Percentiles rank a stretch among this genome's conserved stretches.
Evolutionary conservation across 2,888 invertebrate genomes (phyloP).

Genomic region (Ptilodon capucinus): DNA sequence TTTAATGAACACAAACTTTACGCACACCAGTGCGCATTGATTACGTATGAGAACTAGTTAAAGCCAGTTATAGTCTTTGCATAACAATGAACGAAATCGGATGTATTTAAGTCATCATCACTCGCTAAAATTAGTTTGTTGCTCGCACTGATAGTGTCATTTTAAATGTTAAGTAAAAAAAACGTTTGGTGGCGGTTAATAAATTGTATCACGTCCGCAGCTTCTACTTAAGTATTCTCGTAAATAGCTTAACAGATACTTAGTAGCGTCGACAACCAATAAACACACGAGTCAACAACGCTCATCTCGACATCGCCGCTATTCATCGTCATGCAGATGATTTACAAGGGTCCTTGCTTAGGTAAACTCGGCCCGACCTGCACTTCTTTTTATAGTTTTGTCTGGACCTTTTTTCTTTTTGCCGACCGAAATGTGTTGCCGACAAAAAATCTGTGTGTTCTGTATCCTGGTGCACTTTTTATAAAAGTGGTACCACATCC

Average conservation of each 20-base stretch:
- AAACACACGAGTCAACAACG: conserved; percentile 78
- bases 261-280: conserved; percentile 75
- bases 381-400: conserved; percentile 79
- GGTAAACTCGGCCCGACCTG: conserved; percentile 77
- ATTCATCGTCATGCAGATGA: conserved; percentile 77
- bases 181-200: conserved; percentile 15
- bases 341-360: conserved; percentile 82
- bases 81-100: conserved; percentile 4
- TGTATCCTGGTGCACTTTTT: conserved; percentile 80
- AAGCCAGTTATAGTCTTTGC: conserved; percentile 12
- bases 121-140: conserved; percentile 9
- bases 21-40: conserved; percentile 27
- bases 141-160: conserved; percentile 2
- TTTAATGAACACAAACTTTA: conserved; percentile 53
- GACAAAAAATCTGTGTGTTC: conserved; percentile 75
- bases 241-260: conserved; percentile 74
- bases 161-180: conserved; percentile 16
- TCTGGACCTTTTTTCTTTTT: conserved; percentile 74
- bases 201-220: conserved; percentile 38
- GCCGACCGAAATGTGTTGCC: conserved; percentile 72
- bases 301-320: conserved; percentile 65
- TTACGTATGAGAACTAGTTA: conserved; percentile 18
- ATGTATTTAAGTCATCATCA: conserved; percentile 5
- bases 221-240: conserved; percentile 58
- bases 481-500: conserved; percentile 79